Conservation (phyloP, 1,140 invertebrate species). For the Papilio machaon region DNA sequence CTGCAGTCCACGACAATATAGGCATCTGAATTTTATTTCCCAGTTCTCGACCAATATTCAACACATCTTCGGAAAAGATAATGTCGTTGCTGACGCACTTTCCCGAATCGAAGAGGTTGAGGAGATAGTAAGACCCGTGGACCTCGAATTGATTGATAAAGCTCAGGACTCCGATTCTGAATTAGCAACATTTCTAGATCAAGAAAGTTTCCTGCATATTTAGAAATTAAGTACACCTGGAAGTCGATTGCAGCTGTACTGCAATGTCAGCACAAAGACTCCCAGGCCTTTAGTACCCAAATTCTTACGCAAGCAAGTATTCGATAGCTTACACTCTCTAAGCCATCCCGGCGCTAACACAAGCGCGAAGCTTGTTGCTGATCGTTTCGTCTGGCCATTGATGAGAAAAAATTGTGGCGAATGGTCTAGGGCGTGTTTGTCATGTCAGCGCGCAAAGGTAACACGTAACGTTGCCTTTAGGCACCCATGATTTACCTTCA, state of each 20-base stretch:
- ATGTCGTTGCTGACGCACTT: conserved; percentile 42
- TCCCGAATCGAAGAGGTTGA: conserved; percentile 42
- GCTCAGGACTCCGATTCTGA: conserved; percentile 36
- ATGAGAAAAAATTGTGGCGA: too few species aligned
- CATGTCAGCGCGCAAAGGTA: too few species aligned
- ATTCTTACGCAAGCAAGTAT: conserved; percentile 35
- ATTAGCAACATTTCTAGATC: conserved; percentile 28
- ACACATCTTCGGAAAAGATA: too few species aligned
- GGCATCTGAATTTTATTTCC: too few species aligned
- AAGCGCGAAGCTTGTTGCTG: too few species aligned
- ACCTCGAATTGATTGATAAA: conserved; percentile 29
- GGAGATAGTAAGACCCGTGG: background rate
- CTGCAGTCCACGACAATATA: too few species aligned
- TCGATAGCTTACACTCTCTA: conserved; percentile 40
- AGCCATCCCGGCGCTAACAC: too few species aligned
- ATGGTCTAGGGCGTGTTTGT: too few species aligned
- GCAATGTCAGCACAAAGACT: conserved; percentile 39
- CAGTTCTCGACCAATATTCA: too few species aligned
- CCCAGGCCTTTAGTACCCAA: conserved; percentile 40
- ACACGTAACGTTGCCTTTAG: too few species aligned
- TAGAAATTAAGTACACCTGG: conserved; percentile 37
- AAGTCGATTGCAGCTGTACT: conserved; percentile 37
- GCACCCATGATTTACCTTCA: too few species aligned
- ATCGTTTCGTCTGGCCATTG: too few species aligned
- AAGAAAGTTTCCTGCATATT: conserved; percentile 39